Evolutionary conservation across 2,888 invertebrate genomes (phyloP).

Genomic region (Rosalia funebris): DNA sequence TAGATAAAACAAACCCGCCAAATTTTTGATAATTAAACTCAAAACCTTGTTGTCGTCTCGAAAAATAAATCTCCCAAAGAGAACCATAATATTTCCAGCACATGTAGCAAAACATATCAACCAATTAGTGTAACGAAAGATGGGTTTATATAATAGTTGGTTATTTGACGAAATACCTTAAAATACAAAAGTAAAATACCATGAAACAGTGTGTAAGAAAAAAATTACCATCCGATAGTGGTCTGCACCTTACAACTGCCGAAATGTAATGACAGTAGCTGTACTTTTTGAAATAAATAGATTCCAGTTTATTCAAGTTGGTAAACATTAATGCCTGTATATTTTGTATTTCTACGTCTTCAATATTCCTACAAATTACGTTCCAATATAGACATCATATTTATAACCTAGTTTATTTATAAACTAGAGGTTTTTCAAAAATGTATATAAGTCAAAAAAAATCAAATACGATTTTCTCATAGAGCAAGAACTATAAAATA

Average conservation of each 20-base stretch:
- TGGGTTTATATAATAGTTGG: slow-evolving; percentile 69
- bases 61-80: slow-evolving; percentile 70
- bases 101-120: slow-evolving; percentile 70
- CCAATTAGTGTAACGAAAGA: slow-evolving; percentile 72
- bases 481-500: not conserved
- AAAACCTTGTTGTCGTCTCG: slow-evolving; percentile 72
- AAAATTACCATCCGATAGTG: slow-evolving; percentile 69
- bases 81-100: slow-evolving; percentile 71
- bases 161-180: slow-evolving; percentile 70
- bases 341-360: slow-evolving; percentile 66
- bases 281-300: slow-evolving; percentile 72
- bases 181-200: slow-evolving; percentile 11
- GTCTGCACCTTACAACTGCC: slow-evolving; percentile 68
- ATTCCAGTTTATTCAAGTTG: slow-evolving; percentile 64
- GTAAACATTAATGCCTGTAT: slow-evolving; percentile 67
- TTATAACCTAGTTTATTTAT: too few relatives aligned
- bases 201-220: slow-evolving; percentile 3
- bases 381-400: too few relatives aligned
- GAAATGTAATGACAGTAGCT: slow-evolving; percentile 73
- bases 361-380: slow-evolving; percentile 62
- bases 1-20: slow-evolving; percentile 66
- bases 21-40: slow-evolving; percentile 72
- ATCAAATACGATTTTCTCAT: not conserved
- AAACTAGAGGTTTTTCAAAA: too few relatives aligned
- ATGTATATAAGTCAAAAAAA: slow-evolving; percentile 46